Conservation (phyloP, 2,888 invertebrate species). For the Amphipyra berbera region DNA sequence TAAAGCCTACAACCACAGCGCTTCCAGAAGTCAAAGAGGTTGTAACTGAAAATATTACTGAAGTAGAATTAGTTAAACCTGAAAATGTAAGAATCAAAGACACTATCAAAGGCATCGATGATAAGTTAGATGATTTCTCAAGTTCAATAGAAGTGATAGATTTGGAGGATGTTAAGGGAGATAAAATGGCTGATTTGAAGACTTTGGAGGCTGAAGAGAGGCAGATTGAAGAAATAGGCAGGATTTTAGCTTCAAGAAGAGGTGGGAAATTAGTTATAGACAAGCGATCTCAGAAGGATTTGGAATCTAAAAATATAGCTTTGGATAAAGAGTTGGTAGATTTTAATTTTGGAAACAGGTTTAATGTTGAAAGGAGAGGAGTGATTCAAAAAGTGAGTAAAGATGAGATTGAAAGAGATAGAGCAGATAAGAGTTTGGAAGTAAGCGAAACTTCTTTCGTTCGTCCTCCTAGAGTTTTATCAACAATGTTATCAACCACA, state of each 20-base stretch:
- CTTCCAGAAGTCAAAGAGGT: conserved; percentile 56
- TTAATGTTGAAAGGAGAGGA: conserved; percentile 79
- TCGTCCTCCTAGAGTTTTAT: conserved; percentile 81
- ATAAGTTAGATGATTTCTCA: conserved; percentile 81
- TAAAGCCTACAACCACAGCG: conserved; percentile 52
- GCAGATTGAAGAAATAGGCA: conserved; percentile 87
- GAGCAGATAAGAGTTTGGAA: conserved; percentile 81
- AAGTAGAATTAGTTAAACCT: conserved; percentile 66
- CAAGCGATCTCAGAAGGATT: conserved; percentile 81
- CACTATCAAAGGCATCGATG: conserved; percentile 82
- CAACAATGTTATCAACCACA: conserved; percentile 81
- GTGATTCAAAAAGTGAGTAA: conserved; percentile 81
- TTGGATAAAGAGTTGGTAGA: conserved; percentile 79
- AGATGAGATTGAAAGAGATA: conserved; percentile 82
- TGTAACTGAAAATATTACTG: conserved; percentile 67
- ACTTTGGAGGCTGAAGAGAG: conserved; percentile 85
- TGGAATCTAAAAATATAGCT: conserved; percentile 79
- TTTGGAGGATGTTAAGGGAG: conserved; percentile 80
- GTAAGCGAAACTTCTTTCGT: conserved; percentile 85
- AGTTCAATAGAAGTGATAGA: conserved; percentile 84
- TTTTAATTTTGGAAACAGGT: conserved; percentile 81
- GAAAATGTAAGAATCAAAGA: conserved; percentile 68
- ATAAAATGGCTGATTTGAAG: conserved; percentile 78
- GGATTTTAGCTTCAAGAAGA: conserved; percentile 80
- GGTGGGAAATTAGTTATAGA: conserved; percentile 80